Base-by-base conservation (phyloP, 2,888 invertebrate species). In the Liodrosophila aerea region DNA sequence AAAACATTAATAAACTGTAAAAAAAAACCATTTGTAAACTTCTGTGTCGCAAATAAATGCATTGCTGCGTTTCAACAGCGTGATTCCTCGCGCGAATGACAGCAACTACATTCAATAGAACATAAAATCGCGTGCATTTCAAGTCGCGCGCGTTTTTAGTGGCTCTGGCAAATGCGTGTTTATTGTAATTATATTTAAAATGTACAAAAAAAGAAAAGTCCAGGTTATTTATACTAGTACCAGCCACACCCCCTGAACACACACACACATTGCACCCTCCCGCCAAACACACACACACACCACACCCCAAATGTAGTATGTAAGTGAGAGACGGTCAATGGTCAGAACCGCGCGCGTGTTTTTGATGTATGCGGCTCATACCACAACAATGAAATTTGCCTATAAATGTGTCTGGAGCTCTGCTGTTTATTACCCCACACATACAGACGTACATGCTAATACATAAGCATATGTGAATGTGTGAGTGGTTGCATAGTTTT, bases 121-220 rank as follows among this genome's bases (percentile, higher is more conserved):
- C 29, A 57, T 13, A 37, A 66, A 61, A 54, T 41, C 66, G 66
- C 63, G 54, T 71, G 70, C 67, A 67, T 63, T 74, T 69, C 72
- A 62, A 50, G 53, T 56, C 63, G 82, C 78, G 71, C 73, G 64
- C 75, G 39, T 58, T 50, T 58, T 46, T 18, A 53, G 22, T 22
- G 22, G 22, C n/a, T n/a, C 64, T 54, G 36, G 41, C 56, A 64
- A 65, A 69, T 86, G 87, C 87, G 87, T 87, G 87, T 81, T 86
- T 69, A 73, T 63, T 75, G 88, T 87, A 87, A 87, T 88, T 87
- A 87, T 80, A 73, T 83, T 83, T 80, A 76, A 76, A 72, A 54
- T 40, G 12, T 33, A 46, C 39, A 31, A 27, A 52, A 36, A 39
- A 16, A 41, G 47, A 36, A 47, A 30, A 50, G 47, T 50, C 31